These are phyloP conservation scores for Cinara cedri DNA, from an alignment of 2,888 invertebrate genomes.

Conservation along the genomic window DNA sequence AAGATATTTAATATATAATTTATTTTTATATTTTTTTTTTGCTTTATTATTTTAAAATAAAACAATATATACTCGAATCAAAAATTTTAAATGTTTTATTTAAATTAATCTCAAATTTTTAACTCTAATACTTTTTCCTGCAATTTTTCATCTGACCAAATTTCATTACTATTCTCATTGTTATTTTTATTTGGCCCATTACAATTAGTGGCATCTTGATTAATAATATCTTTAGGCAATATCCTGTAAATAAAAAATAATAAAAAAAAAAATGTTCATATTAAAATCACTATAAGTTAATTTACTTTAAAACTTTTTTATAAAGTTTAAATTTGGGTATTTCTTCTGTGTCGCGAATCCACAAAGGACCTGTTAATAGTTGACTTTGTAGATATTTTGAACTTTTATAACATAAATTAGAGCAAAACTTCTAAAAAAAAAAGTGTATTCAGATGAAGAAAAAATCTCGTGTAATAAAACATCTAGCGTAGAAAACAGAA, in stretches of 20 bases:
- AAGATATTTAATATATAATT: not conserved
- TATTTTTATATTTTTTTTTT: not conserved
- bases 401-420: conserved; percentile 76
- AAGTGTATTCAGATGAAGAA: too few species aligned
- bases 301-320: not conserved
- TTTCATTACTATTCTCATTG: not conserved
- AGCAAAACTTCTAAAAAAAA: conserved; percentile 61
- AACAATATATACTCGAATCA: too few species aligned
- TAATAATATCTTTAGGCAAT: not conserved
- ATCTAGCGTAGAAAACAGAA: too few species aligned
- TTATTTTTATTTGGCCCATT: not conserved
- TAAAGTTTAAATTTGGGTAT: conserved; percentile 56
- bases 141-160: conserved; percentile 1
- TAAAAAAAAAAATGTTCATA: too few species aligned
- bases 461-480: too few species aligned
- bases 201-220: not conserved
- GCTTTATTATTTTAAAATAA: not conserved
- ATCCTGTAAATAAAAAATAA: too few species aligned
- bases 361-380: conserved; percentile 80
- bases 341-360: conserved; percentile 77
- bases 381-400: conserved; percentile 80
- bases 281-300: not conserved
- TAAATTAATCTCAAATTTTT: not conserved
- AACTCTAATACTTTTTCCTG: not conserved
- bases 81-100: not conserved